Evolutionary conservation across 1,140 invertebrate genomes (phyloP), one percentile per base, ranked within the genome.

Genomic region (Hermetia illucens): DNA sequence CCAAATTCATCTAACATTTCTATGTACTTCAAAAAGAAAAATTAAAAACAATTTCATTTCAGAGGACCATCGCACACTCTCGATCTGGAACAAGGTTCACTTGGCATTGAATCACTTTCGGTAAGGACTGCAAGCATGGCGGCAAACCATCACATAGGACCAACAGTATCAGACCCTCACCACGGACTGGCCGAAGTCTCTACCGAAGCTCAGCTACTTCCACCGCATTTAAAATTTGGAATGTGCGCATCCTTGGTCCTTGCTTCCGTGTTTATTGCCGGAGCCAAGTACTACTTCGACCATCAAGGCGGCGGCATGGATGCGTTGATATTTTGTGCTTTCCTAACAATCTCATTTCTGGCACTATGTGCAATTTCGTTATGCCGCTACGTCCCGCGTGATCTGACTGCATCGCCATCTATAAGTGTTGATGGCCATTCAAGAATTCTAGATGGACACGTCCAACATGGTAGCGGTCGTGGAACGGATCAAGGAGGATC

Each of bases 231-330:
- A 10, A 73, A 72, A 47, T 77, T 72, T 49, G 74, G 72, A 16
- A 70, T 79, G 62, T 74, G 74, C 50, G 74, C 74, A 24, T 75
- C 72, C 1, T 69, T 79, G 44, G 69, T 73, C 10, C 48, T 79
- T 15, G 70, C 70, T 4, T 73, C 74, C 8, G 65, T 73, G 12
- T 76, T 77, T 46, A 62, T 79, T 18, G 73, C 69, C 2, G 72
- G 70, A 16, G 72, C 71, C 0, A 79, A 75, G 53, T 75, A 76
- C 55, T 79, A 77, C 46, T 75, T 78, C 40, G 72, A 76, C 48
- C 63, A 73, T 49, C 68, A 75, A 58, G 75, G 66, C 33, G 66
- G 64, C 24, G 69, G 70, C 5, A 55, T 75, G 45, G 77, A 79
- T 52, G 66, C 74, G 42, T 59, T 76, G 6, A 66, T 76, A 39